phyloP scores from a whole-genome alignment of 2,797 vertebrate genomes.

The Micrastur ruficollis region DNA sequence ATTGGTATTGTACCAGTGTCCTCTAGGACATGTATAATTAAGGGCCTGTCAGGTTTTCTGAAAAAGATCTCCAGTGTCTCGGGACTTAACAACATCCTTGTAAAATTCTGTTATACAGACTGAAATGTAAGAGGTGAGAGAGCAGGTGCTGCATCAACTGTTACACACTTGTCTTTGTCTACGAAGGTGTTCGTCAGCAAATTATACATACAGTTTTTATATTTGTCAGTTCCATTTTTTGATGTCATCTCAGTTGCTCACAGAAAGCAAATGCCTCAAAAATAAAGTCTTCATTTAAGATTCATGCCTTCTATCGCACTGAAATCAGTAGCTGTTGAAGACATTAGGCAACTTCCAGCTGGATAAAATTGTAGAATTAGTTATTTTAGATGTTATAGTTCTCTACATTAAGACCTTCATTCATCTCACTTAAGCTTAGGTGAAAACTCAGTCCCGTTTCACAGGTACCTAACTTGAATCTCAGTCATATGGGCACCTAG shows the following conservation, averaged over 20 bases:
- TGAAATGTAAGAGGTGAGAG: neutral
- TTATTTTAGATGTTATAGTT: neutral
- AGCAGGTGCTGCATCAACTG: neutral
- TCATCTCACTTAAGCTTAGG: neutral
- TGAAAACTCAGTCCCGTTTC: neutral
- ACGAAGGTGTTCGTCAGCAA: neutral
- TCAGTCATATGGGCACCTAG: neutral
- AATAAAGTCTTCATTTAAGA: neutral
- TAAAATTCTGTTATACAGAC: neutral
- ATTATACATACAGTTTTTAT: neutral
- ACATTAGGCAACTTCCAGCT: neutral
- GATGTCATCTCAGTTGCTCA: neutral
- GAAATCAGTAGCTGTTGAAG: neutral
- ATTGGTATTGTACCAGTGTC: slow-evolving; percentile 1
- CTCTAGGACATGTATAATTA: slow-evolving; percentile 54
- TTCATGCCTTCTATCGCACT: neutral
- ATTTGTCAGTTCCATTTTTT: neutral
- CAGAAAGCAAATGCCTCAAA: neutral
- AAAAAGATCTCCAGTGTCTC: slow-evolving; percentile 5
- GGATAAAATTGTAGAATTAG: neutral
- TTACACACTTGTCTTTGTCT: neutral
- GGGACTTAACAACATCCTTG: neutral
- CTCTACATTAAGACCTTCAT: neutral
- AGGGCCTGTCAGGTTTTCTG: slow-evolving; percentile 37
- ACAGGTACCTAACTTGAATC: neutral